Base-by-base conservation (phyloP, 2,113 vertebrate species). In the Ceratotherium simum region DNA sequence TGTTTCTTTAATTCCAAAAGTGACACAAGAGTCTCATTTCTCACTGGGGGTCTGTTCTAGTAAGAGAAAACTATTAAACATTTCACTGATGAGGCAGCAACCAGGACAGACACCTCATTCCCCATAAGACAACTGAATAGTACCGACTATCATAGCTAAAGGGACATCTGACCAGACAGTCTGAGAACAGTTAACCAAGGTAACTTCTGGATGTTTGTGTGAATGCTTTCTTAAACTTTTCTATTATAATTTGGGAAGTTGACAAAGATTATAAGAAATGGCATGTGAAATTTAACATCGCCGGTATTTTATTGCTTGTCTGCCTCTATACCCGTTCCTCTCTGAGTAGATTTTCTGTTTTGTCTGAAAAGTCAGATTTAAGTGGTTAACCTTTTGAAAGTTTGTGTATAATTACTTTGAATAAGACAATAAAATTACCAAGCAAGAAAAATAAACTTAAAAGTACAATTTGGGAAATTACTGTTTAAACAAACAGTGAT, bases 351-450 rank as follows among this genome's bases (percentile, higher is more conserved):
- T 90, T 94, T 96, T 89, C 36, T 73, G 29, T 36, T 91, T 17
- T 62, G 39, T 92, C 96, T 96, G 56, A 87, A 95, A 97, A 90
- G n/a, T 80, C 51, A 81, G 13, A 72, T 89, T 83, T 86, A 91
- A 90, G 9, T 90, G 33, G 10, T 51, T 97, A 64, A 48, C 5
- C 3, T 95, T 72, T 86, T 76, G 17, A 96, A 92, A 21, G 5
- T 70, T 65, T 33, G n/a, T 58, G 86, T 96, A 87, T 48, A 91
- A 92, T 88, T 94, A 92, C 48, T 93, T 87, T 70, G 46, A 87
- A 39, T 83, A 76, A 20, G 12, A 92, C 7, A 65, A 13, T 80
- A 80, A 95, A 95, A 76, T 93, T 3, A 87, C 8, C 20, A 94
- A 60, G 23, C 5, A 62, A 65, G 33, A 7, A 6, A 17, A 64